phyloP scores from a whole-genome alignment of 2,888 invertebrate species.

The Andrena marginata region DNA sequence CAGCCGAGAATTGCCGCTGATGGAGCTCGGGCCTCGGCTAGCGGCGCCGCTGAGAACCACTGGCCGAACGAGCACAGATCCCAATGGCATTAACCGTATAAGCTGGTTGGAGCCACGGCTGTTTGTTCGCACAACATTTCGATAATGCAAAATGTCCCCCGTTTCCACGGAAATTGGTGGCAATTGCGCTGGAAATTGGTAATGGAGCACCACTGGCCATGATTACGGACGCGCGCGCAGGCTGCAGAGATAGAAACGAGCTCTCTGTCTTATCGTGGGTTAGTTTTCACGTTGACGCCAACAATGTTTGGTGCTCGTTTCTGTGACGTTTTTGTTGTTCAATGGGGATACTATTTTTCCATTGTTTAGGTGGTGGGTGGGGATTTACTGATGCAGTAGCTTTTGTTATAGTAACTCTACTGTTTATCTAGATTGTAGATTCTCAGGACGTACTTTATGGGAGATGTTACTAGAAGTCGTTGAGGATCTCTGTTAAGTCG shows the following conservation, averaged over 20 bases:
- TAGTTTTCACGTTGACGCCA: not conserved
- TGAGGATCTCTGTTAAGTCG: too few relatives aligned
- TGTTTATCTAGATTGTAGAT: too few relatives aligned
- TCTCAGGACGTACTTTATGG: too few relatives aligned
- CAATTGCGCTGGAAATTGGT: not conserved
- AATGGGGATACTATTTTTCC: not conserved
- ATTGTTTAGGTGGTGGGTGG: not conserved
- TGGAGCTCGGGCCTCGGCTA: not conserved
- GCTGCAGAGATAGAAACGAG: conserved; percentile 26
- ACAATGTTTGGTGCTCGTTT: conserved; percentile 9
- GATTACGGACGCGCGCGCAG: conserved; percentile 23
- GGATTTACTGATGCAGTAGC: too few relatives aligned
- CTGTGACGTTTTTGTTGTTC: not conserved
- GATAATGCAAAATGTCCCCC: conserved; percentile 7
- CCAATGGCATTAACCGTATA: conserved; percentile 10
- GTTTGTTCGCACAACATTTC: conserved; percentile 28
- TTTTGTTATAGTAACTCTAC: too few relatives aligned
- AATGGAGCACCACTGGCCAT: conserved; percentile 39
- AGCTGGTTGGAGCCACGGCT: not conserved
- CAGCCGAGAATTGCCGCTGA: conserved; percentile 22
- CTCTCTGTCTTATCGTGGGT: conserved; percentile 29
- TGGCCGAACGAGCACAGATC: not conserved
- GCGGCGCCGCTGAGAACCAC: conserved; percentile 7
- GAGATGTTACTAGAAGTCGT: too few relatives aligned
- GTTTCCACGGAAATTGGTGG: conserved; percentile 20